Conservation (phyloP, 2,113 vertebrate species). For the Cisticola juncidis region DNA sequence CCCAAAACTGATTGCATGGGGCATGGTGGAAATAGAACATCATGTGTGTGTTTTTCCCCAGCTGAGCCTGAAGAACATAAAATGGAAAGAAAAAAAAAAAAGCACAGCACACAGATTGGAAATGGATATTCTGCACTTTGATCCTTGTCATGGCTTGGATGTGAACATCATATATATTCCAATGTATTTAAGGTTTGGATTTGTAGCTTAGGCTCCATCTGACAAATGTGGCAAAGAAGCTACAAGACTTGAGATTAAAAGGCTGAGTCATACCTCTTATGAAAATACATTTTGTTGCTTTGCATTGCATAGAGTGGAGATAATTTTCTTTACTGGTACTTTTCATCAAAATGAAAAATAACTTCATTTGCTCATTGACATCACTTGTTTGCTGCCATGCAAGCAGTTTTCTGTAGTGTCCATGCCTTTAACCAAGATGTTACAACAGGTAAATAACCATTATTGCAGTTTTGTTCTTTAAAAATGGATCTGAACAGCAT, state of each 20-base stretch:
- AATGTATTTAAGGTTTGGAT: neutral
- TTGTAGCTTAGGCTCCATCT: neutral
- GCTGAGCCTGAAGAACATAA: neutral
- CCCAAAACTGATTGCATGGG: neutral
- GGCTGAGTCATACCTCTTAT: neutral
- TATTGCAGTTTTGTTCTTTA: neutral
- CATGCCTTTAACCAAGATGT: neutral
- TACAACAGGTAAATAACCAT: neutral
- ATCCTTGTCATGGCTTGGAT: neutral
- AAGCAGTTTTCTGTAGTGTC: neutral
- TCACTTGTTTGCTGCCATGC: neutral
- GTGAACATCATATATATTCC: neutral
- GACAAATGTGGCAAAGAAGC: neutral
- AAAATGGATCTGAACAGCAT: neutral
- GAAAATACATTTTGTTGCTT: neutral
- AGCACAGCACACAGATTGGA: neutral
- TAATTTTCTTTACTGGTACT: neutral
- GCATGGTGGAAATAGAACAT: slow-evolving; percentile 29
- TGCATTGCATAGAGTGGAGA: neutral
- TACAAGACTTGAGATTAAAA: neutral
- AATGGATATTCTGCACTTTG: neutral
- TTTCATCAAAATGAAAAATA: neutral
- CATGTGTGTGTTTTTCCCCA: neutral
- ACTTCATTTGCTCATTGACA: neutral
- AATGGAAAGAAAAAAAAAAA: neutral